Evolutionary conservation across 2,888 invertebrate species (phyloP), one percentile per base, ranked within the genome.

Genomic region (Leucophenga montana): DNA sequence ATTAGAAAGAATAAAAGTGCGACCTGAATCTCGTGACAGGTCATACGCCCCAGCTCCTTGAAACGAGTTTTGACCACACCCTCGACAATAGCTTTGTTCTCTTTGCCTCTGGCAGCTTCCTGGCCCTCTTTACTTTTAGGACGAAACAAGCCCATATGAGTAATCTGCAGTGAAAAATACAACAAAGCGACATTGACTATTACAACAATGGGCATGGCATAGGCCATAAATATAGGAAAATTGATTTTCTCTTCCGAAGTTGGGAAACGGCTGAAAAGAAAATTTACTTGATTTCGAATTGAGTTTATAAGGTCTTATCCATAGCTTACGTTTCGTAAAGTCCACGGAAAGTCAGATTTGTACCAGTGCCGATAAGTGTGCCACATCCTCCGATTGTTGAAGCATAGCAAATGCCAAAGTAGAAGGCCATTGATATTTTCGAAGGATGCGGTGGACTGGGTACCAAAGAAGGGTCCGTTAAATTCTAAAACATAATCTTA

Each of bases 261-360:
- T 0, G 85, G 83, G 75, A 87, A 87, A 0, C 83, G 84, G 0
- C 87, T 87, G 64, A 1, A 33, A 61, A 50, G 56, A 2, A 0
- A 22, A 50, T 14, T 27, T 5, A 61, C 8, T 44, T 0, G 0
- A 3, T n/a, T n/a, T n/a, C n/a, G n/a, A n/a, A n/a, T n/a, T n/a
- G n/a, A n/a, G n/a, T n/a, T n/a, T n/a, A n/a, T n/a, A n/a, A n/a
- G n/a, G n/a, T n/a, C n/a, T n/a, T n/a, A n/a, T 5, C 39, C 9
- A 39, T n/a, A n/a, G n/a, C 76, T 66, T 73, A 87, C 94, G 90
- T 89, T 79, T 94, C 93, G 76, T 92, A 93, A 48, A 94, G 91
- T 27, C 94, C 95, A 86, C 95, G 95, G 84, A 94, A 93, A 0
- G 94, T 94, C 20, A 95, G 91, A 89, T 95, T 95, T 14, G 95